Conservation (phyloP, 2,113 vertebrate species). For the Entomyzon cyanotis region DNA sequence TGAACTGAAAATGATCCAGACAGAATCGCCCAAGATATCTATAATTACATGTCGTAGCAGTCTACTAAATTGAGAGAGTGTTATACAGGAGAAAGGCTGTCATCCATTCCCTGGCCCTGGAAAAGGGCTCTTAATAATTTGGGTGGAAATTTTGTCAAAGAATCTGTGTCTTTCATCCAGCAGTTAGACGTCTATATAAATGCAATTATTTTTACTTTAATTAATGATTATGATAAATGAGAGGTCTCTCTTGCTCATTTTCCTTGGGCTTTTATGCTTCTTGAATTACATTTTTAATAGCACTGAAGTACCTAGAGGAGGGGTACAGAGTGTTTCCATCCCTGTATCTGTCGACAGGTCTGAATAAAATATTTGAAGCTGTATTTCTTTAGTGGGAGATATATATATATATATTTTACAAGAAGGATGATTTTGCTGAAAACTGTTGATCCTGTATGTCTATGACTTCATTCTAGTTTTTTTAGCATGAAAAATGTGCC, state of each 20-base stretch:
- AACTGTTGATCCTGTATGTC: background rate
- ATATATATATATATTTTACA: background rate
- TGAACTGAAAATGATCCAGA: background rate
- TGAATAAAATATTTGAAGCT: background rate
- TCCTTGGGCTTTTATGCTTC: background rate
- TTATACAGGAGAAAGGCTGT: background rate
- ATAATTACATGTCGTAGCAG: background rate
- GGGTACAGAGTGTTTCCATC: background rate
- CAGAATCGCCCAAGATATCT: background rate
- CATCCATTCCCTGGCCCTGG: background rate
- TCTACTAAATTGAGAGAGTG: background rate
- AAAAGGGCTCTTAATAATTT: background rate
- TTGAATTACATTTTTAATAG: background rate
- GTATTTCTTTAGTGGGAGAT: background rate
- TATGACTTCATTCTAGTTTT: background rate
- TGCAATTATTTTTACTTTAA: background rate
- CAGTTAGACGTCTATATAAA: background rate
- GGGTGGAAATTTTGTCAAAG: background rate
- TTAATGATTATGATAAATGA: background rate
- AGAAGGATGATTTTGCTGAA: background rate
- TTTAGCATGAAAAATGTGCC: background rate
- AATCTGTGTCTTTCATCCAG: background rate
- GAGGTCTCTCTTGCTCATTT: background rate
- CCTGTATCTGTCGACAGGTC: background rate
- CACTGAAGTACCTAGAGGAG: background rate